phyloP scores from a whole-genome alignment of 2,888 invertebrate species.

The Nomada fabriciana region DNA sequence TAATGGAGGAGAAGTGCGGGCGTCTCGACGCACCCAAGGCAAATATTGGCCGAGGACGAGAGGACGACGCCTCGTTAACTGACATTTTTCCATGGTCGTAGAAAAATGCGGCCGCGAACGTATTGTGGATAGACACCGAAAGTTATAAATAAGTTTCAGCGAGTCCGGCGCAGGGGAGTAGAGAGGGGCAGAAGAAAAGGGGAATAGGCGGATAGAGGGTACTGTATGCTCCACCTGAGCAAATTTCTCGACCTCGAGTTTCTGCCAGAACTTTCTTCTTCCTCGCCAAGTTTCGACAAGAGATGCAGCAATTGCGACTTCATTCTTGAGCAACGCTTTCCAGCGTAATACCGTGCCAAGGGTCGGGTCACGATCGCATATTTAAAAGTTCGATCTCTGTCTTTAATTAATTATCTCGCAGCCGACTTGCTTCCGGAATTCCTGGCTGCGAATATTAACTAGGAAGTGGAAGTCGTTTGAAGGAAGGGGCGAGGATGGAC shows the following conservation, averaged over 20 bases:
- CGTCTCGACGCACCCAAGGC: constrained; percentile 61
- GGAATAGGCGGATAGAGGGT: neutral
- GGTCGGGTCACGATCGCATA: constrained; percentile 37
- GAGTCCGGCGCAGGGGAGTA: neutral
- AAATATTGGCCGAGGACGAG: constrained; percentile 64
- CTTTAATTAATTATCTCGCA: constrained; percentile 58
- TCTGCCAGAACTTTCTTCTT: constrained; percentile 49
- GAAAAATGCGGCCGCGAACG: constrained; percentile 25
- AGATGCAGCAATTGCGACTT: constrained; percentile 63
- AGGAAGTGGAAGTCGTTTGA: neutral
- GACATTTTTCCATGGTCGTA: constrained; percentile 36
- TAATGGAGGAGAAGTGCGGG: constrained; percentile 66
- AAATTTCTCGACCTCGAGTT: constrained; percentile 57
- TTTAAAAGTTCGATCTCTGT: constrained; percentile 48
- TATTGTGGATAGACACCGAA: constrained; percentile 49
- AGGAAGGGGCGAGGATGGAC: neutral
- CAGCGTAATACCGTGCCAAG: constrained; percentile 37
- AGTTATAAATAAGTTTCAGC: constrained; percentile 62
- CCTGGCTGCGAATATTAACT: constrained; percentile 16
- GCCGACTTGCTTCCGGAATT: constrained; percentile 2
- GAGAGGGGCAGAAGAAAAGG: neutral
- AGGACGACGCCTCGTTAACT: constrained; percentile 58
- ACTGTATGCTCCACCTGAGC: constrained; percentile 35
- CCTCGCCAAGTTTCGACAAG: constrained; percentile 58
- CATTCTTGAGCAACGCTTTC: constrained; percentile 63